phyloP scores from a whole-genome alignment of 2,888 invertebrate genomes.

The Siphlonurus alternatus region DNA sequence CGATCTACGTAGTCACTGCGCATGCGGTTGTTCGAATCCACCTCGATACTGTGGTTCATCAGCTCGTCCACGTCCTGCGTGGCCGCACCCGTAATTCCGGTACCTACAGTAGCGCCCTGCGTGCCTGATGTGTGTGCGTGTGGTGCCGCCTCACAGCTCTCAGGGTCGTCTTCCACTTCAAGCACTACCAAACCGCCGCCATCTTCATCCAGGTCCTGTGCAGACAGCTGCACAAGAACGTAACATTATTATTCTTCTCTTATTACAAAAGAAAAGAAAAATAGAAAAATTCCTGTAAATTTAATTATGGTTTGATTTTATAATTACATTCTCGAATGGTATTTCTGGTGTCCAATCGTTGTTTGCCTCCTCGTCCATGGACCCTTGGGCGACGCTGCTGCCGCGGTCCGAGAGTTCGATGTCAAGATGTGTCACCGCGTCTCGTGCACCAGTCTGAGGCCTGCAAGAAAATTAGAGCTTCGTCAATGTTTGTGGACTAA shows the following conservation, averaged over 20 bases:
- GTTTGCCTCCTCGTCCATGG: slow-evolving; percentile 54
- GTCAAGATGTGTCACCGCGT: not conserved
- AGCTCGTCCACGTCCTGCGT: slow-evolving; percentile 53
- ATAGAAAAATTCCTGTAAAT: not conserved
- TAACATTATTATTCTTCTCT: not conserved
- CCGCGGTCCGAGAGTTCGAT: not conserved
- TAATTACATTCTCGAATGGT: slow-evolving; percentile 82
- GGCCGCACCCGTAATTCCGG: slow-evolving; percentile 21
- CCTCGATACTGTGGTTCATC: slow-evolving; percentile 72
- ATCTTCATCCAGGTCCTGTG: slow-evolving; percentile 7
- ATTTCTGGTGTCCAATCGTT: slow-evolving; percentile 84
- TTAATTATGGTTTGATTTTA: not conserved
- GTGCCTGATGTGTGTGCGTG: not conserved
- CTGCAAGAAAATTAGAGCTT: not conserved
- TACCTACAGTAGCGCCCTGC: not conserved
- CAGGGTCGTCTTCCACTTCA: slow-evolving; percentile 6
- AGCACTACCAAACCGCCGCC: not conserved
- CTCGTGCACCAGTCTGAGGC: not conserved
- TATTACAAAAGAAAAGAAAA: not conserved
- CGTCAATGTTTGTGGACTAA: not conserved
- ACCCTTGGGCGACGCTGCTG: not conserved
- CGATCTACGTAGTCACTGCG: slow-evolving; percentile 69
- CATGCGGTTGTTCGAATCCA: slow-evolving; percentile 78
- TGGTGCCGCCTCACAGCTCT: not conserved
- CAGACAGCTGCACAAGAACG: not conserved